Conservation (phyloP, 92 coral and sea anemone species). For the Porites evermanni region DNA sequence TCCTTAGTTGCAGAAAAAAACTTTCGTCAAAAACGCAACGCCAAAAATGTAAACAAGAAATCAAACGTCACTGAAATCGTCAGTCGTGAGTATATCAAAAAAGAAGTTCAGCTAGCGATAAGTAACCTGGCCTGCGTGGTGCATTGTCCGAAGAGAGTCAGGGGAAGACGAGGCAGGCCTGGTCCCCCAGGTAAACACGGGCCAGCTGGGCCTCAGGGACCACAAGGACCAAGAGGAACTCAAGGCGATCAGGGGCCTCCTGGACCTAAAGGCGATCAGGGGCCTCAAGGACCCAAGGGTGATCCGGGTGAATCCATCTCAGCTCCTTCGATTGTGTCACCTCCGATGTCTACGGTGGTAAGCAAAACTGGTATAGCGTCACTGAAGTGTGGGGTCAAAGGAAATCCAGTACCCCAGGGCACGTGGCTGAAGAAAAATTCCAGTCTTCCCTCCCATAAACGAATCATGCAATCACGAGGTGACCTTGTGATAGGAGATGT, state of each 20-base stretch:
- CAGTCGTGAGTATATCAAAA: conserved; percentile 6
- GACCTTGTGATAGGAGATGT: conserved; percentile 49
- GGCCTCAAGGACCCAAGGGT: too few relatives aligned
- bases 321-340: too few relatives aligned
- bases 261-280: too few relatives aligned
- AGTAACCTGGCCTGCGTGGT: conserved; percentile 14
- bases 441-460: too few relatives aligned
- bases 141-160: conserved; percentile 22
- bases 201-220: conserved; percentile 31
- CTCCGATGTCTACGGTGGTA: too few relatives aligned
- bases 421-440: too few relatives aligned
- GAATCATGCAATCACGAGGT: too few relatives aligned
- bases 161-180: conserved; percentile 45
- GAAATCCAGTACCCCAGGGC: too few relatives aligned
- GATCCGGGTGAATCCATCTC: too few relatives aligned
- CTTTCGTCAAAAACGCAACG: background rate
- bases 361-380: too few relatives aligned
- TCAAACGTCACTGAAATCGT: conserved; percentile 2
- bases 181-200: conserved; percentile 51
- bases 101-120: conserved; percentile 5
- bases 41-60: background rate
- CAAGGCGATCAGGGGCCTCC: too few relatives aligned
- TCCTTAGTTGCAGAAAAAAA: background rate
- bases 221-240: conserved; percentile 8
- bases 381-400: too few relatives aligned